Evolutionary conservation across 2,888 invertebrate genomes (phyloP).

Genomic region (Xylota sylvarum): DNA sequence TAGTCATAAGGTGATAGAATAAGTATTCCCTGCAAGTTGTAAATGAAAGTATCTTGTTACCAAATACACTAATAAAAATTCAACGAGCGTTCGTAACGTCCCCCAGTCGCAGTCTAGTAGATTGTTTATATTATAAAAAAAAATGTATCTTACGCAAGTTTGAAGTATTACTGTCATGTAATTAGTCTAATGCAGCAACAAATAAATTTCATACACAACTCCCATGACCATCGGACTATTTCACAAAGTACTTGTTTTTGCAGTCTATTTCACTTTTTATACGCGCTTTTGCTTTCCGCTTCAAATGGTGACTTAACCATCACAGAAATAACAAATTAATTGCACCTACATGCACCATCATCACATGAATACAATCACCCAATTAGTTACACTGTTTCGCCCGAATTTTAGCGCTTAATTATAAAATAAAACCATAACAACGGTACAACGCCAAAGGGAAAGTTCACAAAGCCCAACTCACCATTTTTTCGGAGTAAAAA

Average conservation of each 20-base stretch:
- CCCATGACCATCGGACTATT: too few species aligned
- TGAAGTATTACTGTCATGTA: too few species aligned
- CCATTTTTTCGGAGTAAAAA: slow-evolving; percentile 15
- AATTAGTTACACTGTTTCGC: slow-evolving; percentile 25
- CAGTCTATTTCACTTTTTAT: background rate
- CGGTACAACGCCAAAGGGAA: slow-evolving; percentile 9
- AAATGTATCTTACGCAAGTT: too few species aligned
- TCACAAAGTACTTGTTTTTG: too few species aligned
- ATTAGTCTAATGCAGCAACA: too few species aligned
- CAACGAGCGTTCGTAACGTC: too few species aligned
- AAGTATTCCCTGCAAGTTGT: too few species aligned
- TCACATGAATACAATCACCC: slow-evolving; percentile 1
- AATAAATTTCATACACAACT: background rate
- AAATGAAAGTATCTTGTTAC: too few species aligned
- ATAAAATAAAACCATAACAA: background rate
- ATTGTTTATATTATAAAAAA: too few species aligned
- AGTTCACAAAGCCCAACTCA: slow-evolving; percentile 16
- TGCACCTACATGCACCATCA: background rate
- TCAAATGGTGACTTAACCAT: background rate
- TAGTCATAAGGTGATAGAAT: too few species aligned
- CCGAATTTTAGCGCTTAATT: background rate
- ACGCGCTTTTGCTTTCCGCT: background rate
- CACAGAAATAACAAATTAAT: background rate
- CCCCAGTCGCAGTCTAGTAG: too few species aligned
- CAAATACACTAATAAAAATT: too few species aligned